phyloP scores from a whole-genome alignment of 2,113 vertebrate species.

The Galbula dea region DNA sequence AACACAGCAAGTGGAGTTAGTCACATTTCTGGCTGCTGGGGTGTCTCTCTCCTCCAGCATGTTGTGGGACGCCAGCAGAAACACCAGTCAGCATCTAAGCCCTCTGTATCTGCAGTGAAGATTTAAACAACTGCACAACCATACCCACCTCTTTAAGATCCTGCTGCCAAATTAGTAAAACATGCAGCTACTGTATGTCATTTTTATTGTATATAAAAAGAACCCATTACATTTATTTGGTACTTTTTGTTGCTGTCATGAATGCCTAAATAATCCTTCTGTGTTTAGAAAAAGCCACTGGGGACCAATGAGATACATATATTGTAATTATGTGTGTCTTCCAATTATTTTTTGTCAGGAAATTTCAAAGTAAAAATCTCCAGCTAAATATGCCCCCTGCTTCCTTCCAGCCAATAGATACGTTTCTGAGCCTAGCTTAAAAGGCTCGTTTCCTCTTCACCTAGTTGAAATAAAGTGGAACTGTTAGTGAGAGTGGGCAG shows the following conservation, averaged over 20 bases:
- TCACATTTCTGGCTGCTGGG: background rate
- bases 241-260: constrained; percentile 49
- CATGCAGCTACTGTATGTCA: background rate
- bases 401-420: background rate
- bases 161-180: constrained; percentile 17
- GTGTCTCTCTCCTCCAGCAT: background rate
- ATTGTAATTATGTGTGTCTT: constrained; percentile 65
- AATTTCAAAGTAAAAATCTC: constrained; percentile 62
- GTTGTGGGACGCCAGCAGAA: background rate
- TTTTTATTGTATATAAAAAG: constrained; percentile 43
- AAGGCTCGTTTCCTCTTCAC: background rate
- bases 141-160: background rate
- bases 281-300: constrained; percentile 61
- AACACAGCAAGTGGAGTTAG: background rate
- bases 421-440: background rate
- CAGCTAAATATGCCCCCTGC: background rate
- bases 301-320: constrained; percentile 59
- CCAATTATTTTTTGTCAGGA: constrained; percentile 70
- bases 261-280: constrained; percentile 61
- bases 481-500: constrained; percentile 26
- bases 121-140: background rate
- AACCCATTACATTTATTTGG: constrained; percentile 57
- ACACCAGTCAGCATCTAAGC: background rate
- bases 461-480: constrained; percentile 33
- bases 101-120: background rate